These are phyloP conservation scores for Microhierax caerulescens DNA, from an alignment of 2,797 vertebrate genomes.

Conservation along the genomic window DNA sequence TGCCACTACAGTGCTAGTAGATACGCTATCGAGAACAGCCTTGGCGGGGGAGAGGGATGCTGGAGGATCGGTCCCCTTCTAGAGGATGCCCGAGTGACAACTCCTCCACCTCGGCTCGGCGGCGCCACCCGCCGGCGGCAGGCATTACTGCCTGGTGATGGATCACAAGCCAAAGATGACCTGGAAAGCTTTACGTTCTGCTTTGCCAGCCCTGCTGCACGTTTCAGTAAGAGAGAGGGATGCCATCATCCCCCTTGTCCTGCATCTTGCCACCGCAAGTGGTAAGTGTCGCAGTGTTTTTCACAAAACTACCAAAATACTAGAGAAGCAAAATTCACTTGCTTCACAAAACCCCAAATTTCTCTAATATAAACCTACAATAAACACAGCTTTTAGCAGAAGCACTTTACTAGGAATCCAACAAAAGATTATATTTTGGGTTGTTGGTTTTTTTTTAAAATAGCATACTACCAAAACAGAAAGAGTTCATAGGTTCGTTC, in stretches of 20 bases:
- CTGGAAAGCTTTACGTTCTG: neutral
- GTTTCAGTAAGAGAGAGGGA: neutral
- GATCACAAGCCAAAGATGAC: neutral
- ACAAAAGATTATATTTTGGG: neutral
- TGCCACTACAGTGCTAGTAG: neutral
- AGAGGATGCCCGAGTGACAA: fast-evolving
- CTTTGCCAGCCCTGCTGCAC: fast-evolving
- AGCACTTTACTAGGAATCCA: neutral
- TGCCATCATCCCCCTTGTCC: fast-evolving
- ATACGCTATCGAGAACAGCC: fast-evolving
- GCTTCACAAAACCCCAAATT: neutral
- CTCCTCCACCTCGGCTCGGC: neutral
- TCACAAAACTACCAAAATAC: neutral
- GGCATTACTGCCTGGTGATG: too few relatives aligned
- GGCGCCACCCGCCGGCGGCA: neutral
- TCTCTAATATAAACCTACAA: neutral
- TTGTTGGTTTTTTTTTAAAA: neutral
- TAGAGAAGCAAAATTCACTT: neutral
- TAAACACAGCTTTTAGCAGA: neutral
- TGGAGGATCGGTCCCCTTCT: neutral
- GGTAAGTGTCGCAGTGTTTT: neutral
- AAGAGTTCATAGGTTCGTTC: neutral
- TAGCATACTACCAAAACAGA: neutral
- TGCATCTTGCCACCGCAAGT: fast-evolving
- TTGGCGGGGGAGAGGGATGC: neutral